A percentile compares a stretch with the other conserved stretches of the same genome.
Evolutionary conservation across 2,113 vertebrate genomes (phyloP).

Genomic region (Xyrauchen texanus): DNA sequence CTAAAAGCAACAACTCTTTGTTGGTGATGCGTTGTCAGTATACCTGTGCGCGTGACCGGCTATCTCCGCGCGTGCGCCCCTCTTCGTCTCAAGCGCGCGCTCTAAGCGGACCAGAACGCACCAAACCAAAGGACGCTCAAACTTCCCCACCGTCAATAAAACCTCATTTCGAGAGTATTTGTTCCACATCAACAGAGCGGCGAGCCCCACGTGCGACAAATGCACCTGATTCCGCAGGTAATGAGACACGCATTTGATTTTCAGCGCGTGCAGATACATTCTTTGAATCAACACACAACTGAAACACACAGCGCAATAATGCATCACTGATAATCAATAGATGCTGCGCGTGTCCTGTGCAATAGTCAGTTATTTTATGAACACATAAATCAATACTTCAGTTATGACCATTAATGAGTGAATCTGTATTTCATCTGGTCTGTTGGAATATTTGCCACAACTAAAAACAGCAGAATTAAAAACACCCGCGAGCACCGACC

Average conservation of each 20-base stretch:
- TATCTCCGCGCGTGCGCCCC: background rate
- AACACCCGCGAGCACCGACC: background rate
- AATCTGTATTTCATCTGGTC: too few relatives aligned
- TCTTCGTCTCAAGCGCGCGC: background rate
- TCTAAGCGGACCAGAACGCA: background rate
- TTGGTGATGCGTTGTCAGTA: background rate
- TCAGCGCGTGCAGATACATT: background rate
- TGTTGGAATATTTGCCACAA: too few relatives aligned
- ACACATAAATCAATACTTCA: slow-evolving; percentile 4
- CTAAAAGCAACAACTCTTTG: background rate
- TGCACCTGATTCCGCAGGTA: background rate
- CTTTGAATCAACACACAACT: background rate
- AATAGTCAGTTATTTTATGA: background rate
- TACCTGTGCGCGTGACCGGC: background rate
- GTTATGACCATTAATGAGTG: slow-evolving; percentile 1
- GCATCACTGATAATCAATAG: background rate
- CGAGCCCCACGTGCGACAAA: background rate
- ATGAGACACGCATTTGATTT: background rate
- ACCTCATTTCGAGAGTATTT: background rate
- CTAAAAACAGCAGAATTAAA: too few relatives aligned
- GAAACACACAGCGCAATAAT: background rate
- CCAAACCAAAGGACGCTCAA: background rate
- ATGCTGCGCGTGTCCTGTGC: background rate
- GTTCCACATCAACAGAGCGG: background rate
- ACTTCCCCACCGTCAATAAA: background rate